Conservation (phyloP, 2,888 invertebrate species). For the Archips crataeganus region DNA sequence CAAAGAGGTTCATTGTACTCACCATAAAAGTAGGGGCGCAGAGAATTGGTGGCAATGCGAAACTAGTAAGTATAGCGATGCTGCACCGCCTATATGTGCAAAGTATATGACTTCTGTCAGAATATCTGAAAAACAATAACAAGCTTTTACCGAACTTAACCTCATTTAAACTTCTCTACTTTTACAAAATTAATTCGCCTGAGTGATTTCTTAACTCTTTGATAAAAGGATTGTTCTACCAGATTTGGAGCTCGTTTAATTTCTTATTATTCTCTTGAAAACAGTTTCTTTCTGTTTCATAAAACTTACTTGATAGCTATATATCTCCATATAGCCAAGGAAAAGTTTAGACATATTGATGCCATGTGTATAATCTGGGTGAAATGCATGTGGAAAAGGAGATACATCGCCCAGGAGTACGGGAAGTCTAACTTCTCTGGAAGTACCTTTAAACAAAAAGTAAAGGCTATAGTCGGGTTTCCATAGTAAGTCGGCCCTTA, state of each 20-base stretch:
- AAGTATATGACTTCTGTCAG: constrained; percentile 90
- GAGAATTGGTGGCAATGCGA: constrained; percentile 91
- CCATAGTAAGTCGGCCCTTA: too few species aligned
- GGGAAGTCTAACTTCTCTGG: constrained; percentile 78
- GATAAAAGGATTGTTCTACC: constrained; percentile 19
- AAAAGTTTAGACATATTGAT: constrained; percentile 92
- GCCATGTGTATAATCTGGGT: constrained; percentile 93
- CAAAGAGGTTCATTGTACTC: constrained; percentile 49
- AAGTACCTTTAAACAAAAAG: constrained; percentile 62
- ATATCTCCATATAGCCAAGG: constrained; percentile 95
- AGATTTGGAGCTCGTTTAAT: background rate
- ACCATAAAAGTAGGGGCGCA: constrained; percentile 94
- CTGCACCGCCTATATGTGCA: constrained; percentile 93
- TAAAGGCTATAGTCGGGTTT: background rate
- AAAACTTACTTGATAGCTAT: constrained; percentile 91
- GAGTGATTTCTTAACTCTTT: constrained; percentile 15
- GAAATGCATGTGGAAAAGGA: constrained; percentile 93
- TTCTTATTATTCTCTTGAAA: constrained; percentile 8
- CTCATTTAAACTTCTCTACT: constrained; percentile 16
- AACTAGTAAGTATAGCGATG: constrained; percentile 91
- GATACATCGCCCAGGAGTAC: constrained; percentile 89
- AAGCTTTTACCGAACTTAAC: background rate
- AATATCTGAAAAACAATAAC: constrained; percentile 86
- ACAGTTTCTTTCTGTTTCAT: background rate
- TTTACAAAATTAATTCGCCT: background rate